A percentile compares a stretch with the other conserved stretches of the same genome.
phyloP scores from a whole-genome alignment of 2,888 invertebrate genomes.

The Drosophila quinaria region DNA sequence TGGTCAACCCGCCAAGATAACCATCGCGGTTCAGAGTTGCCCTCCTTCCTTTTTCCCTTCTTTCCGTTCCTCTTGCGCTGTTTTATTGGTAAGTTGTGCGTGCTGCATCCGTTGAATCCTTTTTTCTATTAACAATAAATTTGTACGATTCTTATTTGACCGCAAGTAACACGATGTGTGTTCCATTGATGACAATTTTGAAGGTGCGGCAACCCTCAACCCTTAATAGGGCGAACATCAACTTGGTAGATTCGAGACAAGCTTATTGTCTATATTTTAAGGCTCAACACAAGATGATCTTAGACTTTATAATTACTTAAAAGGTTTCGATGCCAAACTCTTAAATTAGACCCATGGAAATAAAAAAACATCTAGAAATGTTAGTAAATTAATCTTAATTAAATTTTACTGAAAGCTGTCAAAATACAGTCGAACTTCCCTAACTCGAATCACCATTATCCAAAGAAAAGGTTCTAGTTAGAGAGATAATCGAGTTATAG shows the following conservation, averaged over 20 bases:
- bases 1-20: constrained; percentile 65
- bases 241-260: neutral
- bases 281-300: neutral
- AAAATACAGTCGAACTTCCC: too few relatives aligned
- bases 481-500: too few relatives aligned
- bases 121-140: constrained; percentile 85
- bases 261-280: constrained; percentile 2
- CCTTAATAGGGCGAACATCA: neutral
- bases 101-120: constrained; percentile 64
- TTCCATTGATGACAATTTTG: constrained; percentile 25
- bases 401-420: neutral
- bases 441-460: too few relatives aligned
- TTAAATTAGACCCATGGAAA: too few relatives aligned
- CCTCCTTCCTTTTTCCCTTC: neutral
- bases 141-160: constrained; percentile 67
- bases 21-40: constrained; percentile 55
- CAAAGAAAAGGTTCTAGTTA: too few relatives aligned
- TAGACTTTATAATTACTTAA: neutral
- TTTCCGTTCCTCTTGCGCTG: neutral
- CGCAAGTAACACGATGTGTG: constrained; percentile 49
- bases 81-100: constrained; percentile 31
- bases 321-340: neutral
- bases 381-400: neutral
- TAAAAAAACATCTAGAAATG: neutral
- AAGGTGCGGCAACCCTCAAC: constrained; percentile 16